These are phyloP conservation scores for Bettongia penicillata DNA, from an alignment of 2,113 vertebrate species.

Conservation along the genomic window DNA sequence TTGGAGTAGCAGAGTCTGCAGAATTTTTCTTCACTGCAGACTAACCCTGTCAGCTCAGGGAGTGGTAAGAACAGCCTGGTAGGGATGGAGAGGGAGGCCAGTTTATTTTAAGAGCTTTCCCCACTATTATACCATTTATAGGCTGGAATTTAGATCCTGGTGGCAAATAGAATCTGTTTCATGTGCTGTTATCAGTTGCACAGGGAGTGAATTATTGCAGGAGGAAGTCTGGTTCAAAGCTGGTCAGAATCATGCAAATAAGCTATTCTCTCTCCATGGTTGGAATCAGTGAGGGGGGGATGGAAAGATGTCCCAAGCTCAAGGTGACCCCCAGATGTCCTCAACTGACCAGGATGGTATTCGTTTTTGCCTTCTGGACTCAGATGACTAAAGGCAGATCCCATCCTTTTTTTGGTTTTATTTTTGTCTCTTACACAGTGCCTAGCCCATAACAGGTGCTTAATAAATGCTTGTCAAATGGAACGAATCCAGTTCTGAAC, in stretches of 20 bases:
- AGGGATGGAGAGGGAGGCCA: background rate
- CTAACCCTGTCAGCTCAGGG: background rate
- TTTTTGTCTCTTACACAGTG: background rate
- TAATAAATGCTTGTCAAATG: constrained; percentile 1
- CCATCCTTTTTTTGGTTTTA: background rate
- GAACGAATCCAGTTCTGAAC: background rate
- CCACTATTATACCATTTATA: constrained; percentile 4
- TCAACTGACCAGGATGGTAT: background rate
- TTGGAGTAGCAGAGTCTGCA: background rate
- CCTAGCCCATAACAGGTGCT: background rate
- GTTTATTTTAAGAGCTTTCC: constrained; percentile 1
- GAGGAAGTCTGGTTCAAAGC: background rate
- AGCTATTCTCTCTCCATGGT: background rate
- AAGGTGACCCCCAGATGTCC: background rate
- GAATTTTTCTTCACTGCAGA: background rate
- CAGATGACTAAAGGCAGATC: background rate
- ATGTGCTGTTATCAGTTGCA: background rate
- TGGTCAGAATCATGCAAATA: background rate
- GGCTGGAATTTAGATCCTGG: background rate
- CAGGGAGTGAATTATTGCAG: background rate
- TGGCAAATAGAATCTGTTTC: background rate
- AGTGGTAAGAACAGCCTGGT: background rate
- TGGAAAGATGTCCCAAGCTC: background rate
- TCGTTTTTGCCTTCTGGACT: background rate
- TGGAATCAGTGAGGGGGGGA: background rate